Conservation (phyloP, 1,140 invertebrate genomes). For the Aphaenogaster ashmeadi region DNA sequence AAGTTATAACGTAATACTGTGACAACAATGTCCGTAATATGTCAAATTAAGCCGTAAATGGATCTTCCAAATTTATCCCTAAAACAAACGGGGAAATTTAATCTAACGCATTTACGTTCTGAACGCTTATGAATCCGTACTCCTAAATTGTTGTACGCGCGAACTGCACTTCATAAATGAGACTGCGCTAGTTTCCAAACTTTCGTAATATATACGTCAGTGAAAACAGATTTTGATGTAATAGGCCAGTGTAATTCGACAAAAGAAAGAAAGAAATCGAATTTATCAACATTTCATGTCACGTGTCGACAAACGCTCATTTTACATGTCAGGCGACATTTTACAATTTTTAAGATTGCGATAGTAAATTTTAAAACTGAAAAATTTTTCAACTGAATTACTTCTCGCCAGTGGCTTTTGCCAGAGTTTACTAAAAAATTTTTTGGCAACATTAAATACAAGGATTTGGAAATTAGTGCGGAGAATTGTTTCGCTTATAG, state of each 20-base stretch:
- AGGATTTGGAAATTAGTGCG: not conserved
- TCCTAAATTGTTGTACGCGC: constrained; percentile 50
- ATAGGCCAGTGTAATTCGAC: not conserved
- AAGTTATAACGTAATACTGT: constrained; percentile 29
- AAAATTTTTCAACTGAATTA: not conserved
- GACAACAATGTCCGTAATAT: constrained; percentile 42
- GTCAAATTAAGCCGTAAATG: constrained; percentile 57
- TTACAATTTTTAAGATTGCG: not conserved
- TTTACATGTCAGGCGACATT: not conserved
- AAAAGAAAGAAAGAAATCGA: not conserved
- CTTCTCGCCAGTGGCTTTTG: not conserved
- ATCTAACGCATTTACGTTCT: constrained; percentile 34
- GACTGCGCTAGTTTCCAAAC: constrained; percentile 45
- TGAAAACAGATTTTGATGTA: constrained; percentile 51
- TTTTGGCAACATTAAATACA: not conserved
- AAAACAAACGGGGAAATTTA: constrained; percentile 55
- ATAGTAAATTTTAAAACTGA: not conserved
- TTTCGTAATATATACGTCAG: constrained; percentile 49
- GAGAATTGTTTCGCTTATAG: not conserved
- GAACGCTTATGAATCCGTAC: constrained; percentile 45
- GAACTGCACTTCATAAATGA: constrained; percentile 53
- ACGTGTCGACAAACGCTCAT: not conserved
- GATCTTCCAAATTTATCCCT: constrained; percentile 27
- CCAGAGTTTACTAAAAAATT: not conserved
- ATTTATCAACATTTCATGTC: constrained; percentile 15